Base-by-base conservation (phyloP, 2,797 vertebrate species). In the Austrolebias charrua region DNA sequence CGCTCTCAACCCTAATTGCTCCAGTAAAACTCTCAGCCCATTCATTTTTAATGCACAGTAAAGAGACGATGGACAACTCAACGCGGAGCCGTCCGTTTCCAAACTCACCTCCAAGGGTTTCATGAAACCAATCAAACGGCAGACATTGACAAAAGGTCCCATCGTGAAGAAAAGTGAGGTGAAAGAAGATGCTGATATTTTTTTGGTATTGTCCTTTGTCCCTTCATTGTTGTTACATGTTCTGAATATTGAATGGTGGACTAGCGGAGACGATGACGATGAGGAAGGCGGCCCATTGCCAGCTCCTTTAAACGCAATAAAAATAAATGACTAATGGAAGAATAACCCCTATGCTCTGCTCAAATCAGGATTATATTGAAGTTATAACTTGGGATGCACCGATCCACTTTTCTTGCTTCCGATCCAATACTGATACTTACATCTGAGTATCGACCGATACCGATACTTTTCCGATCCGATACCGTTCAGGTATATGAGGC, bases 1-100 rank as follows among this genome's bases (percentile, higher is more conserved):
- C 8, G 73, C 87, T 89, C 83, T 86, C 83, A 83, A 73, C 80
- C 57, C 86, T 90, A 91, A 92, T 91, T 88, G 90, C 82, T 63
- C 83, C 75, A 86, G 82, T 91, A 90, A 91, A 91, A 89, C 76
- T 81, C 80, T 72, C 54, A 61, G 60, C 66, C 63, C 86, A 92
- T 93, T 73, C 84, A 92, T 91, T 91, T 90, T 92, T 93, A 87
- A 93, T 91, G 82, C 88, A 88, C 88, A 86, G 91, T 91, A 86
- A 88, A 78, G 85, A 87, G 81, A 90, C 89, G 89, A 90, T 90
- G 89, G 89, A 89, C 79, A 81, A 75, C 76, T 66, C 80, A 24
- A 73, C 12, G 12, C 16, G 43, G 68, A 46, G 38, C 66, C 24
- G 16, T 48, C 60, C 9, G 16, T 67, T 64, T 70, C 48, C 60